Percentiles rank a stretch among this genome's conserved stretches.
phyloP scores from a whole-genome alignment of 1,140 invertebrate genomes.

The Ceratoteleas bidentatus region DNA sequence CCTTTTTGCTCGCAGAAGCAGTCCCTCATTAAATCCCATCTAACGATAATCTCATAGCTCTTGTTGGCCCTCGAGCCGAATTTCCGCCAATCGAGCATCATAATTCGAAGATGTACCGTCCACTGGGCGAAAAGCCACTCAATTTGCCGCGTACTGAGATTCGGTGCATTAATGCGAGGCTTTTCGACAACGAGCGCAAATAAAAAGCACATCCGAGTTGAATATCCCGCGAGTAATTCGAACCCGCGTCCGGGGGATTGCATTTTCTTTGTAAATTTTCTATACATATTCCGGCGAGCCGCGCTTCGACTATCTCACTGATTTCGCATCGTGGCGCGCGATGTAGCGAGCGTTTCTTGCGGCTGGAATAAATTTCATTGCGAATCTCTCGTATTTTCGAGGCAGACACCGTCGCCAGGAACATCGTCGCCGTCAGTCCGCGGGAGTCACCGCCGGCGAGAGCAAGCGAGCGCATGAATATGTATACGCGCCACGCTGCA shows the following conservation, averaged over 20 bases:
- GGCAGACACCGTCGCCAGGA: conserved; percentile 59
- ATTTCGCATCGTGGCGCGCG: conserved; percentile 38
- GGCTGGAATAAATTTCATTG: conserved; percentile 71
- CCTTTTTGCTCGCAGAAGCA: too few relatives aligned
- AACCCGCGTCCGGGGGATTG: conserved; percentile 27
- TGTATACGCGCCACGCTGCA: conserved; percentile 68
- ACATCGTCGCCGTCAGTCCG: conserved; percentile 68
- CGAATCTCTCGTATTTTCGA: conserved; percentile 70
- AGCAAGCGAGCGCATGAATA: conserved; percentile 73
- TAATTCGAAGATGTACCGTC: neutral
- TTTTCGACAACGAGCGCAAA: conserved; percentile 13
- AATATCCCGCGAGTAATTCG: conserved; percentile 33
- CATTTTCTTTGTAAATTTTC: conserved; percentile 48
- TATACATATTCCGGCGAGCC: conserved; percentile 44
- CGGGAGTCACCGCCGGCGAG: conserved; percentile 55
- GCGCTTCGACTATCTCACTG: conserved; percentile 42
- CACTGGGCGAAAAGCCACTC: neutral
- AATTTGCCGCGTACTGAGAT: neutral
- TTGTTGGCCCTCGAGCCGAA: neutral
- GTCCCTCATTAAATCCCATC: too few relatives aligned
- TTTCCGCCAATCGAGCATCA: neutral
- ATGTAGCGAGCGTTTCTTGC: conserved; percentile 59
- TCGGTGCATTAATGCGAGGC: neutral
- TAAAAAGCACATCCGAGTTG: conserved; percentile 27
- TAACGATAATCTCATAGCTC: too few relatives aligned